Base-by-base conservation (phyloP, 2,888 invertebrate species). In the Matsumyia berberina region DNA sequence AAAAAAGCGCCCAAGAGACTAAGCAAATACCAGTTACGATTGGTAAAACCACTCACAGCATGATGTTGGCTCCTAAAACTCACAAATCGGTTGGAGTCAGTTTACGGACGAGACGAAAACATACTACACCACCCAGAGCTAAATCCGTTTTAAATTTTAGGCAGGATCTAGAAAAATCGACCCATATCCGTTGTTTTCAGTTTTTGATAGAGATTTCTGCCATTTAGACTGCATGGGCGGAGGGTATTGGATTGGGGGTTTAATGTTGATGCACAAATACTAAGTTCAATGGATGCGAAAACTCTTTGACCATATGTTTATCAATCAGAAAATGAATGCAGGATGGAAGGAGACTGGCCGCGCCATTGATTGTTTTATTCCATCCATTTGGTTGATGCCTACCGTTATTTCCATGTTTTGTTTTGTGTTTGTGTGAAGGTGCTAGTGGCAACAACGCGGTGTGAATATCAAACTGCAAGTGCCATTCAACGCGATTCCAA, bases 1-100 rank as follows among this genome's bases (percentile, higher is more conserved):
- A 66, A 49, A 19, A 57, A 39, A 35, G 1, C 8, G 11, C 15
- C 7, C 19, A 6, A 12, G 2, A 57, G 46, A 46, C 53, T 24
- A 42, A 31, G n/a, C 33, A 62, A 42, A 53, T 19, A 33, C 35
- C 15, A 17, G 9, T 8, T 17, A 11, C 8, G 15, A 24, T n/a
- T 15, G 17, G 17, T 17, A 39, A 64, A 55, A 12, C 55, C 74
- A 35, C 74, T 74, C 74, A 49, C 46, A 55, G 46, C 57, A 37
- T 57, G 55, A 74, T 74, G 74, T 44, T 46, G 67, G 51, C 42
- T 49, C 58, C 64, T 39, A 67, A 76, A 67, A 67, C 39, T 67
- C 66, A 49, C 66, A 33, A 76, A 67, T 66, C 76, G 58, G 58
- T 76, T 42, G 53, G 60, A 72, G 29, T 51, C 31, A 17, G 42